Evolutionary conservation across 2,113 vertebrate genomes (phyloP), one percentile per base, ranked within the genome.

Genomic region (Nematolebias whitei): DNA sequence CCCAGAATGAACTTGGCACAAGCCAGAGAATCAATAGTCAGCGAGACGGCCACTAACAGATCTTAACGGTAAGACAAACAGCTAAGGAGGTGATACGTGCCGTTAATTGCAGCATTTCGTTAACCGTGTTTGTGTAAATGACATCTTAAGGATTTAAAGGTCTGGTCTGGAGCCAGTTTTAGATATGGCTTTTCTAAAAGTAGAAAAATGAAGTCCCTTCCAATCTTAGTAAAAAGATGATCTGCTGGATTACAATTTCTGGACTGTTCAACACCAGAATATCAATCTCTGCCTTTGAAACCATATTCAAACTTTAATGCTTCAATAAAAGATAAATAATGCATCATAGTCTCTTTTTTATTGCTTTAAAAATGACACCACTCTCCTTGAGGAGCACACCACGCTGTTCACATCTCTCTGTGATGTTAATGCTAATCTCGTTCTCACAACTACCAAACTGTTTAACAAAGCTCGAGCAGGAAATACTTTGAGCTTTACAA

Each of bases 1-100:
- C 62, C 41, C 61, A 84, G 64, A 75, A 76, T 50, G 69, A 35
- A 76, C 71, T 82, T 81, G 81, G 84, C 84, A 71, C 59, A 49
- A 67, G 67, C 19, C 32, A 24, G 49, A 14, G 19, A 79, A 86
- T 88, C 87, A 80, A 88, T 89, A 83, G 71, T 66, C 77, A 83
- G 63, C 78, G 71, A 83, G 49, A 55, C 67, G 47, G 76, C 74
- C 68, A 78, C 83, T 83, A 83, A 78, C 47, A 83, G 62, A 43
- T 41, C 59, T 52, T 69, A 81, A 44, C 19, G 22, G 55, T 14
- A 53, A 68, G 62, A 64, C 24, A 71, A 66, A 74, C 45, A 45
- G 55, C 45, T 59, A 20, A 74, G 40, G 54, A 66, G 67, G 20
- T 68, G 39, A 49, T 38, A 38, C 72, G 53, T 57, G 58, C 68